Evolutionary conservation across 2,888 invertebrate species (phyloP).

Genomic region (Diabrotica balteata): DNA sequence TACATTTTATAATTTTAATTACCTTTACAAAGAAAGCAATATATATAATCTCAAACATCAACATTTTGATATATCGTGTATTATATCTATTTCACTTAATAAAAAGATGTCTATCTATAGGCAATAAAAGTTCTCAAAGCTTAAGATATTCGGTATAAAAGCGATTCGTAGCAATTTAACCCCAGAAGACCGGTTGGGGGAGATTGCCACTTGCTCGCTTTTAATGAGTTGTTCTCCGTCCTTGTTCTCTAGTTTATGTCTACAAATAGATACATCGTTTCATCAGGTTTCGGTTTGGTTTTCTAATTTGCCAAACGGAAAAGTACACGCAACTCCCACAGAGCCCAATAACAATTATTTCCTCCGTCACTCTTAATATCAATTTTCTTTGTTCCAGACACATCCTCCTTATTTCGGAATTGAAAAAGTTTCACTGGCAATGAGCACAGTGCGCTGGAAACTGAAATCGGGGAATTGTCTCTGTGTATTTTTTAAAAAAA

Average conservation of each 20-base stretch:
- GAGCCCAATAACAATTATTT: constrained; percentile 33
- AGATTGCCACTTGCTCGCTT: constrained; percentile 50
- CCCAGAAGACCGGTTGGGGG: constrained; percentile 44
- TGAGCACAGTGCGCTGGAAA: too few relatives aligned
- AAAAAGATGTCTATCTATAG: too few relatives aligned
- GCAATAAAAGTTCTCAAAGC: constrained; percentile 33
- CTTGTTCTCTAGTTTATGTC: constrained; percentile 41
- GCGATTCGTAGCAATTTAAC: constrained; percentile 47
- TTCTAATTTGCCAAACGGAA: constrained; percentile 27
- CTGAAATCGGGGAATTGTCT: too few relatives aligned
- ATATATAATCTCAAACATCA: too few relatives aligned
- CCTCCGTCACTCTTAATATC: constrained; percentile 34
- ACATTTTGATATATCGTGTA: too few relatives aligned
- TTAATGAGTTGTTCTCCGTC: constrained; percentile 51
- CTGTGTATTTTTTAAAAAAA: too few relatives aligned
- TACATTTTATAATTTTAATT: too few relatives aligned
- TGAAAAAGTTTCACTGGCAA: constrained; percentile 29
- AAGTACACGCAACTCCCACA: constrained; percentile 29
- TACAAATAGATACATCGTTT: constrained; percentile 40
- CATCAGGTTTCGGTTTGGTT: constrained; percentile 35
- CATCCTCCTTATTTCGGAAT: constrained; percentile 28
- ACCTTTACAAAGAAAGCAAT: too few relatives aligned
- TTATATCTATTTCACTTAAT: too few relatives aligned
- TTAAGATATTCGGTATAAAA: constrained; percentile 46
- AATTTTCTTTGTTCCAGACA: constrained; percentile 24